Percentiles rank a stretch among this genome's conserved stretches.
These are phyloP conservation scores for Taphrorychus bicolor DNA, from an alignment of 2,888 invertebrate genomes.

Conservation along the genomic window DNA sequence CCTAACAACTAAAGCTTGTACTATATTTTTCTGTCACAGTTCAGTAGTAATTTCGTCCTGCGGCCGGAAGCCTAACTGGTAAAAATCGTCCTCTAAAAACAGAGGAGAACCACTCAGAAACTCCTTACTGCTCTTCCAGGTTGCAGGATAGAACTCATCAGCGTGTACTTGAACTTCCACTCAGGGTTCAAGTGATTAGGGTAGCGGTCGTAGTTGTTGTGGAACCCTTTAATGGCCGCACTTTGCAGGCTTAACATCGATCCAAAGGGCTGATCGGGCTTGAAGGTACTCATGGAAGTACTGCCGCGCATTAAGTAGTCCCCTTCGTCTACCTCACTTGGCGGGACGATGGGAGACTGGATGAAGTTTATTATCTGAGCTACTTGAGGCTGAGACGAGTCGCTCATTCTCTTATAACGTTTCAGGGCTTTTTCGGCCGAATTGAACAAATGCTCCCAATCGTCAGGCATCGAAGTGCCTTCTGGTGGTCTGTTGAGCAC, in stretches of 20 bases:
- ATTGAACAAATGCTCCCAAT: slow-evolving; percentile 82
- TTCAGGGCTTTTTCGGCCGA: slow-evolving; percentile 81
- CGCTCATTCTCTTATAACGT: slow-evolving; percentile 66
- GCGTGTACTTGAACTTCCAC: slow-evolving; percentile 62
- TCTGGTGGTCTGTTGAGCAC: slow-evolving; percentile 78
- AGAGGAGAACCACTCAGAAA: slow-evolving; percentile 64
- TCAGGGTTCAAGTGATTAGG: slow-evolving; percentile 60
- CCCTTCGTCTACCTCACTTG: slow-evolving; percentile 41
- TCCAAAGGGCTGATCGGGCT: slow-evolving; percentile 57
- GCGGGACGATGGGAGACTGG: slow-evolving; percentile 61
- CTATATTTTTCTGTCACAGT: slow-evolving; percentile 62
- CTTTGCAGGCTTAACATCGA: slow-evolving; percentile 57
- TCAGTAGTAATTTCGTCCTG: slow-evolving; percentile 90
- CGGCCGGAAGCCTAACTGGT: slow-evolving; percentile 82
- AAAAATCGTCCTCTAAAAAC: slow-evolving; percentile 82
- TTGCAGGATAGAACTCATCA: slow-evolving; percentile 62
- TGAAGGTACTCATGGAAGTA: slow-evolving; percentile 59
- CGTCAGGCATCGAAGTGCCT: slow-evolving; percentile 76
- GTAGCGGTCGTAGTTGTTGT: slow-evolving; percentile 55
- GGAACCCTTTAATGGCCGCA: slow-evolving; percentile 54
- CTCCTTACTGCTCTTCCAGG: slow-evolving; percentile 58
- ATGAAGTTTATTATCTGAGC: slow-evolving; percentile 80
- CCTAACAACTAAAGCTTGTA: no score
- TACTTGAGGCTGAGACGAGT: slow-evolving; percentile 67
- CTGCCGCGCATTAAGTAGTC: slow-evolving; percentile 50